Conservation (phyloP, 2,797 vertebrate species). For the Enteromius radiatus region DNA sequence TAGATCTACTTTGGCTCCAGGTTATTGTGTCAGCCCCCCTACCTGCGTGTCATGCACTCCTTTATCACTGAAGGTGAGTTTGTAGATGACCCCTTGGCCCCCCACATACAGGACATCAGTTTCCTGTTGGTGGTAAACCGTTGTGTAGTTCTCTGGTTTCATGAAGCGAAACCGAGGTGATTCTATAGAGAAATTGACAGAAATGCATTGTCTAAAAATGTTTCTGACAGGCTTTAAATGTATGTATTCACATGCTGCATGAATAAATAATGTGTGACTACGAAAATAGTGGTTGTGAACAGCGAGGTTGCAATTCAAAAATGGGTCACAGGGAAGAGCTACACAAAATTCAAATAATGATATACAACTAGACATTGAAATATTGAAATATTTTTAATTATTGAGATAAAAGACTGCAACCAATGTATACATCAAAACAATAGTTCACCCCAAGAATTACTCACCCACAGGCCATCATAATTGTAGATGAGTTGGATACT, state of each 20-base stretch:
- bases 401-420: neutral
- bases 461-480: neutral
- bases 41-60: slow-evolving; percentile 75
- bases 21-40: slow-evolving; percentile 49
- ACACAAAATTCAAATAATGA: neutral
- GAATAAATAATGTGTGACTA: neutral
- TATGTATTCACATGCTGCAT: neutral
- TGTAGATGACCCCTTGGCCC: slow-evolving; percentile 75
- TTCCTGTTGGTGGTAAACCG: slow-evolving; percentile 79
- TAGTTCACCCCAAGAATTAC: neutral
- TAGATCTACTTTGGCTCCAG: slow-evolving; percentile 36
- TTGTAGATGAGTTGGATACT: neutral
- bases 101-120: slow-evolving; percentile 79
- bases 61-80: slow-evolving; percentile 76
- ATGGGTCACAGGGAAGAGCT: neutral
- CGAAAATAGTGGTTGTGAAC: neutral
- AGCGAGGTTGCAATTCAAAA: neutral
- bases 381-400: neutral
- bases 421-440: neutral
- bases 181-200: slow-evolving; percentile 67
- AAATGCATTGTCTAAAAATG: neutral
- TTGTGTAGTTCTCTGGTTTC: slow-evolving; percentile 78
- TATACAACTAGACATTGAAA: neutral
- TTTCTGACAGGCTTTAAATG: neutral
- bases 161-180: slow-evolving; percentile 77